phyloP scores from a whole-genome alignment of 1,140 invertebrate genomes.

The Paracyclopina nana region DNA sequence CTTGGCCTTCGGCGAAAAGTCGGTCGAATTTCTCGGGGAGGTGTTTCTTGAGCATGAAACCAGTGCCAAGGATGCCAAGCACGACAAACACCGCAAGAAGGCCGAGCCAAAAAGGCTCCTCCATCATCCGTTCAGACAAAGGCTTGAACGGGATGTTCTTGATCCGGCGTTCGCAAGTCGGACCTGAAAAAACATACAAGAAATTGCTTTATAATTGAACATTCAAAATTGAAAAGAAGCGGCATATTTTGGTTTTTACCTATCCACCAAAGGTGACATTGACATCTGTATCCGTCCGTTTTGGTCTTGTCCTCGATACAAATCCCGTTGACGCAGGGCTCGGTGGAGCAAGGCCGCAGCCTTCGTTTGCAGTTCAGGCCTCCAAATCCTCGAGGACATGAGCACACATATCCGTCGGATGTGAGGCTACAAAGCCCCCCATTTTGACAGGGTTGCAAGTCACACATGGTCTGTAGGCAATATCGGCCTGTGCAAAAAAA shows the following conservation, averaged over 20 bases:
- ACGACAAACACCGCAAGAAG: conserved; percentile 54
- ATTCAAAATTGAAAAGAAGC: neutral
- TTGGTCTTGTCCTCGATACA: conserved; percentile 33
- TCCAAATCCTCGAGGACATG: conserved; percentile 14
- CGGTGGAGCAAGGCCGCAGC: conserved; percentile 40
- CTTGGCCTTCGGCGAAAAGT: conserved; percentile 46
- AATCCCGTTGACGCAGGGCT: conserved; percentile 44
- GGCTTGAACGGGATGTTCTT: conserved; percentile 43
- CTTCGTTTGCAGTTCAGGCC: conserved; percentile 40
- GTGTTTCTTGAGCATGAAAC: conserved; percentile 56
- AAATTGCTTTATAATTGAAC: conserved; percentile 1
- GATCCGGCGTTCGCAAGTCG: conserved; percentile 38
- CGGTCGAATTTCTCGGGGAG: conserved; percentile 62
- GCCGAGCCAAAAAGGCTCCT: conserved; percentile 61
- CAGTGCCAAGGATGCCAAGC: conserved; percentile 44
- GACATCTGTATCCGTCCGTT: conserved; percentile 39
- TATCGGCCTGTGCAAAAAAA: neutral
- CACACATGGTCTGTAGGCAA: conserved; percentile 6
- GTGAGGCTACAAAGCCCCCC: conserved; percentile 9
- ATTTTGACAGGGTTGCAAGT: neutral
- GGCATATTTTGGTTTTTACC: conserved; percentile 25
- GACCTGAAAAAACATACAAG: conserved; percentile 23
- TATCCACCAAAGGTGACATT: conserved; percentile 49
- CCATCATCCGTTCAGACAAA: conserved; percentile 47
- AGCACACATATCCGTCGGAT: neutral